These are phyloP conservation scores for Timema podura DNA, from an alignment of 2,888 invertebrate species.

Conservation along the genomic window DNA sequence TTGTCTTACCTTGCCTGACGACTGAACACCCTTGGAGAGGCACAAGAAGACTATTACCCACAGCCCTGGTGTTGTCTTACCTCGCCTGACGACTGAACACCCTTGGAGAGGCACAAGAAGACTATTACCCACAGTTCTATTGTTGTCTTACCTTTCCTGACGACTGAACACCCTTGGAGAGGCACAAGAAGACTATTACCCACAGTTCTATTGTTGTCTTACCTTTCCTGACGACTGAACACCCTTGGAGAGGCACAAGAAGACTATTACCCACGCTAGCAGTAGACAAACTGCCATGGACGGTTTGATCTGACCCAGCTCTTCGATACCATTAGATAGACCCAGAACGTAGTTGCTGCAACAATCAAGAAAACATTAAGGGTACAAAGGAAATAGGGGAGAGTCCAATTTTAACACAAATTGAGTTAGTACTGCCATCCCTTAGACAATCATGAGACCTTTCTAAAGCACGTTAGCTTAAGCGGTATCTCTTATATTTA, in stretches of 20 bases:
- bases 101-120: slow-evolving; percentile 70
- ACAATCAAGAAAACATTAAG: background rate
- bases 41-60: slow-evolving; percentile 77
- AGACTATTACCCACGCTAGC: slow-evolving; percentile 74
- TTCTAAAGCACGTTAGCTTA: background rate
- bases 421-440: too few species aligned
- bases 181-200: slow-evolving; percentile 71
- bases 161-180: slow-evolving; percentile 75
- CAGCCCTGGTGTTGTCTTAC: background rate
- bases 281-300: slow-evolving; percentile 70
- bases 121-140: too few species aligned
- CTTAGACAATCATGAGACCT: too few species aligned
- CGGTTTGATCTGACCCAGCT: slow-evolving; percentile 61
- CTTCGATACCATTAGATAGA: slow-evolving; percentile 68
- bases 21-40: slow-evolving; percentile 74
- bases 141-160: slow-evolving; percentile 59
- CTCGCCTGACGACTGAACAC: slow-evolving; percentile 60
- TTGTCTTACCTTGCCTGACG: slow-evolving; percentile 61
- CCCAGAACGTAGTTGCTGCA: slow-evolving; percentile 57
- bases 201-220: slow-evolving; percentile 44
- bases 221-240: slow-evolving; percentile 75
- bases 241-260: slow-evolving; percentile 72
- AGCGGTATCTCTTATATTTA: too few species aligned
- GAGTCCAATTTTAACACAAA: too few species aligned
- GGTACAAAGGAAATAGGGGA: too few species aligned